Evolutionary conservation across 1,140 invertebrate genomes (phyloP), one percentile per base, ranked within the genome.

Genomic region (Littorina saxatilis): DNA sequence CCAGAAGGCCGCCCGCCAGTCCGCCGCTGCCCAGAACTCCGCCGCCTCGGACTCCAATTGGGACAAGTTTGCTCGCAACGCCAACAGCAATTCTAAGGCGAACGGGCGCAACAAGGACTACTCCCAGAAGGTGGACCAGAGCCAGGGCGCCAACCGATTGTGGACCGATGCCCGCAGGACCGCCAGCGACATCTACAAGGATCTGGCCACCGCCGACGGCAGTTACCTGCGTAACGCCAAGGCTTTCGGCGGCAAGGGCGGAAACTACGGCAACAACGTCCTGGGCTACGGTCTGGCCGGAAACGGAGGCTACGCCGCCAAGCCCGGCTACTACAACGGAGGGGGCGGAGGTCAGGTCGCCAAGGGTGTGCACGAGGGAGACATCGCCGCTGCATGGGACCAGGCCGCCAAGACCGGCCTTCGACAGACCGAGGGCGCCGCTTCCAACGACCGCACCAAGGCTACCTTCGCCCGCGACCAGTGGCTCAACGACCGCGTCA

Each of bases 161-260:
- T 82, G 72, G 73, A 39, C 29, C 35, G 80, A 82, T 61, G 73
- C 80, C 58, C 52, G 80, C 52, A 74, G 68, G 29, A 35, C 70
- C 37, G 80, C 80, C 72, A 72, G 72, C 40, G 80, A 82, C 80
- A 55, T 74, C 74, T 82, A 82, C 73, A 63, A 73, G 70, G 73
- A 82, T 29, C 74, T 82, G 35, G 73, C 80, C 52, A 55, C 73
- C 68, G 50, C 32, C 17, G 80, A 82, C 80, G 61, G 72, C 73
- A 82, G 40, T 61, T 73, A 73, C 58, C 55, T 39, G 29, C 73
- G 74, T 17, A 35, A 76, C 70, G 11, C 20, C 73, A 50, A 52
- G 27, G 79, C 39, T 50, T 52, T 70, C 39, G 79, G 63, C 29
- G 74, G 74, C 73, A 29, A 32, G 11, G 76, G 55, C 11, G 0